Percentiles rank a stretch among this genome's conserved stretches.
Evolutionary conservation across 2,888 invertebrate species (phyloP).

Genomic region (Lamproptera curius): DNA sequence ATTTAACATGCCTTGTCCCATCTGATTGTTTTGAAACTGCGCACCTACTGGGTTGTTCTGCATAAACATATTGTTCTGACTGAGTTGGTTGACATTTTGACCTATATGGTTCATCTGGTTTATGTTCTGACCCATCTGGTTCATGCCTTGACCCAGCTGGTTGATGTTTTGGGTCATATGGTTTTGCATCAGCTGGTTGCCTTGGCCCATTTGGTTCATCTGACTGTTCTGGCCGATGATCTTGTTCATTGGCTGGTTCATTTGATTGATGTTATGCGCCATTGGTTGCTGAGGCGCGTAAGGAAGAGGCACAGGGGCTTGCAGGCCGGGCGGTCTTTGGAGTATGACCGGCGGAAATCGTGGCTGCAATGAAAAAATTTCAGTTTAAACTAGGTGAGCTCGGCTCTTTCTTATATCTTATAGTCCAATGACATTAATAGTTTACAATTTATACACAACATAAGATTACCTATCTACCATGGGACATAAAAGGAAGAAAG

Average conservation of each 20-base stretch:
- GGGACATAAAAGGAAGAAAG: too few species aligned
- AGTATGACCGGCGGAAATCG: slow-evolving; percentile 67
- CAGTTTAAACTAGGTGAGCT: too few species aligned
- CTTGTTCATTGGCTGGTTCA: slow-evolving; percentile 51
- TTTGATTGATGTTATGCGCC: slow-evolving; percentile 45
- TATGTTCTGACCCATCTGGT: slow-evolving; percentile 30
- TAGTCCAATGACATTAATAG: too few species aligned
- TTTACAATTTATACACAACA: too few species aligned
- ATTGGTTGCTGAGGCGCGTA: slow-evolving; percentile 59
- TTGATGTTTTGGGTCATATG: slow-evolving; percentile 29
- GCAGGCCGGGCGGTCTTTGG: slow-evolving; percentile 64
- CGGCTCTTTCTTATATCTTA: too few species aligned
- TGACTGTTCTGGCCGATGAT: slow-evolving; percentile 40
- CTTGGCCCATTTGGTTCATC: slow-evolving; percentile 29
- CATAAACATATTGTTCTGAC: slow-evolving; percentile 34
- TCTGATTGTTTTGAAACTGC: slow-evolving; percentile 41
- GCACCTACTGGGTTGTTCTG: slow-evolving; percentile 33
- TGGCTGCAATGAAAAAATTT: slow-evolving; percentile 58
- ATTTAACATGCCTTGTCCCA: slow-evolving; percentile 38
- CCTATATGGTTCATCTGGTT: slow-evolving; percentile 37
- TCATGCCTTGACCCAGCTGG: slow-evolving; percentile 26
- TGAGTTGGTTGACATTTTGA: slow-evolving; percentile 36
- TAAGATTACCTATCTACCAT: too few species aligned
- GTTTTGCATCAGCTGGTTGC: slow-evolving; percentile 24
- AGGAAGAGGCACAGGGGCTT: slow-evolving; percentile 61